Base-by-base conservation (phyloP, 2,113 vertebrate genomes). In the Bambusicola thoracicus region DNA sequence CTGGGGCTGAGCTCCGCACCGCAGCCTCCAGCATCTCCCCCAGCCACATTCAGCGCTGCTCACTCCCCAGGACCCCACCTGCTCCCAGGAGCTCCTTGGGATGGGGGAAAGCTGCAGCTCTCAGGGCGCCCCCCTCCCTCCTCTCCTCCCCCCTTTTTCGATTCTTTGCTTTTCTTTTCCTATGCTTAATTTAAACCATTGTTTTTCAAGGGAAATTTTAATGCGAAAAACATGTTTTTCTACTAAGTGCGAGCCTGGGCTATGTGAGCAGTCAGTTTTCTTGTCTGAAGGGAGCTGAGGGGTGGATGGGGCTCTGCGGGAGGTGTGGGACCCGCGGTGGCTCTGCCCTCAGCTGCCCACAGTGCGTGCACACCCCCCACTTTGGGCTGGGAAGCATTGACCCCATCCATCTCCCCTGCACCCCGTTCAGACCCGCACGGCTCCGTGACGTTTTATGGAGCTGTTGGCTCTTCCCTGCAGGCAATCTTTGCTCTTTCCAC, bases 141-240 rank as follows among this genome's bases (percentile, higher is more conserved):
- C n/a, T n/a, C 48, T 14, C 69, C n/a, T 18, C 34, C 41, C 40
- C 43, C 32, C 43, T 15, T 43, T 72, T 56, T 77, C 65, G 76
- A 59, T 84, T 87, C 77, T 58, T 87, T 21, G 49, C 63, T 32
- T 72, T 83, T 83, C 76, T 67, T 63, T 32, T 40, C 70, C 51
- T 66, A 56, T 0, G 66, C 91, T 93, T 81, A 56, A 74, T 94
- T 91, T 79, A 91, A 92, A 85, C 94, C 96, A 95, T 95, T 96
- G 91, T 93, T 96, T 87, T 94, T 87, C 91, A 93, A 92, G 89
- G 67, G 92, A 91, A 80, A 80, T 89, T 87, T 91, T 96, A 96
- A 96, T 96, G 78, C 10, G 81, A 95, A 96, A 95, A 96, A 96
- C 63, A 92, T 96, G 96, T 90, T 72, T 93, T 87, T 74, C 81